phyloP scores from a whole-genome alignment of 2,797 vertebrate species.

The Poeciliopsis infans region DNA sequence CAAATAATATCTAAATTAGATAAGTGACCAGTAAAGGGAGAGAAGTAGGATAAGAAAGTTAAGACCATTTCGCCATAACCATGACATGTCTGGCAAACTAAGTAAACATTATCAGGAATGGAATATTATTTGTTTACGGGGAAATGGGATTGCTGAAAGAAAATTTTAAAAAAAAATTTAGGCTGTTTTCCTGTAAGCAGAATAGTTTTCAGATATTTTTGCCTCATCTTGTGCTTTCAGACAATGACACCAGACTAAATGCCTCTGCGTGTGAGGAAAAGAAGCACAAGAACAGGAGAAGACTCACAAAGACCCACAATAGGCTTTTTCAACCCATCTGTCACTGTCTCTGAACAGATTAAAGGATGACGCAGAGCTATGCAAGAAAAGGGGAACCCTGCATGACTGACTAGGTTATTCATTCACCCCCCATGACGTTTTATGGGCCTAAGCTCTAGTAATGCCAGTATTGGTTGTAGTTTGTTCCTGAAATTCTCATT shows the following conservation, averaged over 20 bases:
- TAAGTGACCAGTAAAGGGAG: not conserved
- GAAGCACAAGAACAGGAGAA: conserved; percentile 29
- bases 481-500: conserved; percentile 63
- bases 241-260: conserved; percentile 6
- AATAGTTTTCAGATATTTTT: not conserved
- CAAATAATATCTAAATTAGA: not conserved
- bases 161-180: not conserved
- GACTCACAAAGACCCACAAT: conserved; percentile 39
- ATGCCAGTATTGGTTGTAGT: conserved; percentile 23
- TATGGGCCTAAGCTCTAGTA: conserved; percentile 54
- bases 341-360: conserved; percentile 38
- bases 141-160: not conserved
- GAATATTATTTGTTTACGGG: not conserved
- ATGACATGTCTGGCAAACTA: not conserved
- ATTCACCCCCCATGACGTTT: conserved; percentile 56
- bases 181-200: not conserved
- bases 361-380: conserved; percentile 31
- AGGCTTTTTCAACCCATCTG: conserved; percentile 42
- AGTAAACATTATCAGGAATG: not conserved
- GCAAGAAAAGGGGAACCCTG: conserved; percentile 47
- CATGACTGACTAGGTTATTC: conserved; percentile 53
- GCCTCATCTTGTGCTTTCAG: conserved; percentile 7
- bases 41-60: not conserved
- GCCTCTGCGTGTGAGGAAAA: conserved; percentile 12
- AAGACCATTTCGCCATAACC: not conserved